Evolutionary conservation across 2,888 invertebrate genomes (phyloP), one percentile per base, ranked within the genome.

Genomic region (Taphrorychus bicolor): DNA sequence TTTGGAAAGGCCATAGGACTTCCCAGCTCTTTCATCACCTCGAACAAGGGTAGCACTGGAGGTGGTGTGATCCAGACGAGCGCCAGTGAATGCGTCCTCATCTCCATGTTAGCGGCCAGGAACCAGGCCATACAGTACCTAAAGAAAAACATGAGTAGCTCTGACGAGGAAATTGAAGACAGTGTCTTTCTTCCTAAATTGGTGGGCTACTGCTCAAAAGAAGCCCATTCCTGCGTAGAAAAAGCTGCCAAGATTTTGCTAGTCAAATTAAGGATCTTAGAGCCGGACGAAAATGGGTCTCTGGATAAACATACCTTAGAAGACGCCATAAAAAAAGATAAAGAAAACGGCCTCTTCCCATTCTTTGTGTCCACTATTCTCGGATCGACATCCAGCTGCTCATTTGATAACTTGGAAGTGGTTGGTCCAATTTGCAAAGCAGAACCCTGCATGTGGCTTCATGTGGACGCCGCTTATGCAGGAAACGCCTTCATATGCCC

Each of bases 391-490:
- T 89, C 91, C 0, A 90, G 90, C 65, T 92, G 93, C 77, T 90
- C 94, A 0, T 94, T 94, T 79, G 95, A 95, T 80, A 90, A 91
- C 73, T 83, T 95, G 7, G 83, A 85, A 0, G 93, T 93, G 82
- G 87, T 95, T 60, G 90, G 94, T 1, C 89, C 90, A 16, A 86
- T 94, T 1, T 88, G 90, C 72, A 85, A 84, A 63, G 82, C 82
- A 0, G 82, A 84, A 71, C 85, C 88, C 0, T 84, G 84, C 58
- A 85, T 91, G n/a, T 95, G 95, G 94, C 84, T 95, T 21, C 95
- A 95, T 80, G 92, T 94, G 1, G 94, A 95, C 80, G 94, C 90
- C 0, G 94, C 94, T 0, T 95, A 95, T 78, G 94, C 93, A 0
- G 95, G 95, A 2, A 92, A 89, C 75, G 89, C 92, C 0, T 90